Evolutionary conservation across 2,113 vertebrate genomes (phyloP).

Genomic region (Pycnonotus jocosus): DNA sequence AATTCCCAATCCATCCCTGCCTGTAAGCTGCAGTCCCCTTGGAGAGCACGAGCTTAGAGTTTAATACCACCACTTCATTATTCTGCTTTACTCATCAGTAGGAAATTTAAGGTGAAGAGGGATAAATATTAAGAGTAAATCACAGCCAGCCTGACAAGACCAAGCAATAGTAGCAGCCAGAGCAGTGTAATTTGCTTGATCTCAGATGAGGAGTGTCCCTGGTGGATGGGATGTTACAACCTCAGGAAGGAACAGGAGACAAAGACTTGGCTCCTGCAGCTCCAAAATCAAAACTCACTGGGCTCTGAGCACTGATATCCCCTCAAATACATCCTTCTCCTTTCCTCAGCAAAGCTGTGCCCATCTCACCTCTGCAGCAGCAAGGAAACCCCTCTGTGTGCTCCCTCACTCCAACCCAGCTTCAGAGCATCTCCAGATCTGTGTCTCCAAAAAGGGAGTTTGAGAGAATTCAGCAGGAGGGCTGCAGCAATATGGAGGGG

Average conservation of each 20-base stretch:
- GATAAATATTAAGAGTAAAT: slow-evolving; percentile 10
- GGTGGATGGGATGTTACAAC: background rate
- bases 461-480: background rate
- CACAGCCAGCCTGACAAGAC: background rate
- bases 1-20: background rate
- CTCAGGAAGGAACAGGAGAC: background rate
- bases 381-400: background rate
- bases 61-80: background rate
- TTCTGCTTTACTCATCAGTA: background rate
- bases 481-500: background rate
- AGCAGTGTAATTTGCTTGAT: background rate
- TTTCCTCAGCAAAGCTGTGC: background rate
- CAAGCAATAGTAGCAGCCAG: background rate
- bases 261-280: background rate
- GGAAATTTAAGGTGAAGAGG: background rate
- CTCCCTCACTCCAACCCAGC: background rate
- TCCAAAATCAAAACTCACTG: background rate
- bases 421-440: background rate
- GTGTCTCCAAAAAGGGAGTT: background rate
- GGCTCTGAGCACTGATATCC: background rate
- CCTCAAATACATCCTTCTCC: background rate
- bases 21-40: background rate
- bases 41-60: background rate
- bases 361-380: background rate
- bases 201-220: background rate